Evolutionary conservation across 2,797 vertebrate species (phyloP).

Genomic region (Chloroceryle amazona): DNA sequence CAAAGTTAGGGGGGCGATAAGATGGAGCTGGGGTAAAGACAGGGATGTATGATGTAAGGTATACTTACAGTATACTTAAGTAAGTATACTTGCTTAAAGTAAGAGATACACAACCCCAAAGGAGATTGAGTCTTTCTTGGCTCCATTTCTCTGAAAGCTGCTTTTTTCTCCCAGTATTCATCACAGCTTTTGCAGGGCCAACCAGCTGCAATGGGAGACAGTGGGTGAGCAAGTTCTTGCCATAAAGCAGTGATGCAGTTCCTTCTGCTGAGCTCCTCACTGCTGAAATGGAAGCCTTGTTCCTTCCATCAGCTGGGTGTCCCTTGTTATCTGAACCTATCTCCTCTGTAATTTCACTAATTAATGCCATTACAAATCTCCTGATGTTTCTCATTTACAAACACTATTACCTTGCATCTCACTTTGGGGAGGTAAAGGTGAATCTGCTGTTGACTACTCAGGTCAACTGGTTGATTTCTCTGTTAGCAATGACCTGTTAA

Average conservation of each 20-base stretch:
- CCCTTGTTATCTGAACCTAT: background rate
- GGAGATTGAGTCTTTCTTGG: background rate
- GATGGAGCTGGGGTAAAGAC: background rate
- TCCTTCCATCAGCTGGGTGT: background rate
- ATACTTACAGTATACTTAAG: background rate
- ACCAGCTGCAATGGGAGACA: background rate
- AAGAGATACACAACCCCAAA: background rate
- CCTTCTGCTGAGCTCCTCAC: background rate
- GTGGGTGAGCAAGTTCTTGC: background rate
- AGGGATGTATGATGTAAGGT: accelerated
- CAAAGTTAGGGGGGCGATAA: background rate
- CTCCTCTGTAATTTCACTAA: background rate
- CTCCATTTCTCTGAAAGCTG: background rate
- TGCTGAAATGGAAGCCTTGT: background rate
- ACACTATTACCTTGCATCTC: background rate
- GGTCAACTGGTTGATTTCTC: background rate
- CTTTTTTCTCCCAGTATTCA: background rate
- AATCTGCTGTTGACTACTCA: background rate
- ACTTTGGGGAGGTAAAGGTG: background rate
- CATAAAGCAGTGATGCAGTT: background rate
- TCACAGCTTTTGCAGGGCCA: background rate
- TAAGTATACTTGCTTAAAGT: background rate
- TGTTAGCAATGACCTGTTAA: background rate
- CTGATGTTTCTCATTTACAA: background rate
- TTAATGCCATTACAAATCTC: background rate